Percentiles rank a stretch among this genome's conserved stretches.
Conservation (phyloP, 2,113 vertebrate genomes). For the Ceyx melanurus region DNA sequence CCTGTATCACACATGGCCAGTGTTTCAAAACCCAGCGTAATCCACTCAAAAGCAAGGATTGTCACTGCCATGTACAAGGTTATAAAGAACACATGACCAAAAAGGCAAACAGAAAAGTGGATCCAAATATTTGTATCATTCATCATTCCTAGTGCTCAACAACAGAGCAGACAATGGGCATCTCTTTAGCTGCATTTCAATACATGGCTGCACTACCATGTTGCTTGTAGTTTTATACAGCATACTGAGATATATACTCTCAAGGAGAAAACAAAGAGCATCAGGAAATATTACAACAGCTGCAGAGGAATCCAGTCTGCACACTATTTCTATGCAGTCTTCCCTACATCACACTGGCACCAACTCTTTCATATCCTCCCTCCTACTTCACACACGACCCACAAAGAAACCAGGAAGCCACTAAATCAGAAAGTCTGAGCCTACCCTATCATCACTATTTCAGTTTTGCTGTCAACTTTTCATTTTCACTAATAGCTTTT, state of each 20-base stretch:
- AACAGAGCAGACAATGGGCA: neutral
- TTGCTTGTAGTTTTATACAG: neutral
- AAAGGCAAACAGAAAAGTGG: neutral
- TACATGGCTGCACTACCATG: neutral
- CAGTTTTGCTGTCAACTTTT: conserved; percentile 6
- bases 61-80: neutral
- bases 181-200: neutral
- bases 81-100: neutral
- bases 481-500: conserved; percentile 58
- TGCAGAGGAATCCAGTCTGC: neutral
- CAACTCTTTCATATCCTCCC: neutral
- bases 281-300: neutral
- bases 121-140: neutral
- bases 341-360: neutral
- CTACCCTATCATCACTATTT: neutral
- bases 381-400: neutral
- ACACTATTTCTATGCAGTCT: neutral
- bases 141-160: neutral
- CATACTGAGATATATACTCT: neutral
- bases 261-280: neutral
- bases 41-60: neutral
- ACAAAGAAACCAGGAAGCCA: neutral
- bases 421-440: neutral
- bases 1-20: neutral
- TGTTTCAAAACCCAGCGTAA: neutral